Evolutionary conservation across 2,113 vertebrate genomes (phyloP).

Genomic region (Phasianus colchicus): DNA sequence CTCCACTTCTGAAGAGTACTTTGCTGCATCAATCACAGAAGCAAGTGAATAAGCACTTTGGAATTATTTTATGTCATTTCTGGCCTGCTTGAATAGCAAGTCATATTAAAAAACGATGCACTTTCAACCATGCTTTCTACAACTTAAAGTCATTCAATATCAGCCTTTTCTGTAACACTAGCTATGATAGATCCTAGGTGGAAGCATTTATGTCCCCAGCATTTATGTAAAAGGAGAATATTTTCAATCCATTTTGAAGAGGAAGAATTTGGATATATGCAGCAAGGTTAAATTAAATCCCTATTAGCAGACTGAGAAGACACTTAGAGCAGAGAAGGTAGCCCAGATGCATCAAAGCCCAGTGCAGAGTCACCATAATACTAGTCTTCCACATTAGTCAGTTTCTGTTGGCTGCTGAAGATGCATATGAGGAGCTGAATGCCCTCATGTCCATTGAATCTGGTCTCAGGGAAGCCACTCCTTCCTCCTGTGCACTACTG

Average conservation of each 20-base stretch:
- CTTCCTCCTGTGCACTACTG: rapidly evolving
- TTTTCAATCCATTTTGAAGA: neutral
- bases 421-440: neutral
- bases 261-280: neutral
- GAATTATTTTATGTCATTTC: neutral
- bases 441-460: neutral
- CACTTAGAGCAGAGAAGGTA: neutral
- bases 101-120: neutral
- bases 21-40: neutral
- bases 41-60: neutral
- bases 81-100: neutral
- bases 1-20: neutral
- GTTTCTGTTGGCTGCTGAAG: neutral
- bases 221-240: neutral
- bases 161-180: neutral
- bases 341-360: neutral
- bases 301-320: neutral
- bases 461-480: neutral
- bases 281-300: neutral
- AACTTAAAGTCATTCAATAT: neutral
- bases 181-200: neutral
- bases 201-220: neutral
- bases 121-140: neutral
- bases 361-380: neutral
- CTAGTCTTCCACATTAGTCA: neutral